Evolutionary conservation across 2,113 vertebrate genomes (phyloP), one percentile per base, ranked within the genome.

Genomic region (Tyto alba): DNA sequence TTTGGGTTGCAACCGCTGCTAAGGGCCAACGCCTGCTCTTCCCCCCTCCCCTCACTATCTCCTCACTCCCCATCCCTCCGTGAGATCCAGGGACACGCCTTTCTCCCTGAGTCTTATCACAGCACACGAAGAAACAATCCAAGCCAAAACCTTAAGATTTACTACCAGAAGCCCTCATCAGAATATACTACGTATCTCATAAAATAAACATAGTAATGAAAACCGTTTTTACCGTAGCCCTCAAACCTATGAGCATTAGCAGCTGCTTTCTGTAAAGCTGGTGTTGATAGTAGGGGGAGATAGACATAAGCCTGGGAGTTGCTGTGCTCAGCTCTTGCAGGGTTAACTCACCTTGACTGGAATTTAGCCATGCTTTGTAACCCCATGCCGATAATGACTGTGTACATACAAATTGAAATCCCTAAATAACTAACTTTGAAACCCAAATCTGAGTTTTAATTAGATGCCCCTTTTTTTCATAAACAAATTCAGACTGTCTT

Each of bases 121-220:
- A 80, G 52, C 62, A 68, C n/a, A 23, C 2, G 7, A 63, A 82
- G 48, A 41, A 84, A 79, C 11, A 45, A 89, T 14, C 36, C 77
- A 90, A 93, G 53, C 48, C 78, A 91, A 94, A 88, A 71, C 32
- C 45, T 89, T 40, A 72, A 89, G 92, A 91, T 89, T 92, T 96
- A 95, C 96, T 89, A 93, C 85, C 93, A 94, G 90, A 94, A 95
- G 87, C 91, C 64, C n/a, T 92, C 88, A 90, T 95, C 84, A 93
- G 90, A 95, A 96, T 60, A 94, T 73, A 85, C 86, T 78, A 11
- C 82, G 89, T 93, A 95, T 93, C 87, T 90, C 93, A 96, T 94
- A 92, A 96, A 95, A 95, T 86, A 91, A 93, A 95, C 85, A 89
- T 95, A 78, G 78, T 89, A 95, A 97, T 94, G 88, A 91, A 92